Percentiles rank a stretch among this genome's conserved stretches.
phyloP scores from a whole-genome alignment of 2,797 vertebrate species.

The Kryptopterus vitreolus region DNA sequence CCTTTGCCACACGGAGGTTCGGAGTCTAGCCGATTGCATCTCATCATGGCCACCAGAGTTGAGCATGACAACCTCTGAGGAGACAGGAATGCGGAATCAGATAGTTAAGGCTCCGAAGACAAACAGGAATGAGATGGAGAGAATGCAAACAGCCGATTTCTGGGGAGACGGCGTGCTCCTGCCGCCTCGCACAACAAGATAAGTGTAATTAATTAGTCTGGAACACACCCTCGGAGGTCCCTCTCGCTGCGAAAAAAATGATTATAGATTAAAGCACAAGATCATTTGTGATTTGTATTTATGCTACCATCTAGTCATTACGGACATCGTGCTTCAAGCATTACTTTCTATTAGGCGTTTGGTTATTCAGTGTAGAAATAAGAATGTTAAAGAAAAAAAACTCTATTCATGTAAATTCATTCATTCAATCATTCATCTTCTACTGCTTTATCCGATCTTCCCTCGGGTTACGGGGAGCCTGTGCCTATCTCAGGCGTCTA shows the following conservation, averaged over 20 bases:
- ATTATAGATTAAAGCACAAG: constrained; percentile 4
- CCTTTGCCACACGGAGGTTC: not conserved
- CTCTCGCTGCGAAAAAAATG: constrained; percentile 4
- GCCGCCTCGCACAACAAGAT: constrained; percentile 15
- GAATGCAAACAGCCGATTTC: constrained; percentile 48
- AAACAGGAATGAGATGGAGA: constrained; percentile 38
- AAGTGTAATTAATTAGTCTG: constrained; percentile 29
- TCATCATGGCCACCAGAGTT: constrained; percentile 37
- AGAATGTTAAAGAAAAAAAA: not conserved
- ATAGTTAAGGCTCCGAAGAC: constrained; percentile 48
- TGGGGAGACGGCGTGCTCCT: constrained; percentile 26
- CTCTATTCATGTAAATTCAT: no score
- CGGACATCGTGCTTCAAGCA: not conserved
- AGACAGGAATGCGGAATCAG: constrained; percentile 54
- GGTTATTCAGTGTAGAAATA: not conserved
- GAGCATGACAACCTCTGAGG: constrained; percentile 35
- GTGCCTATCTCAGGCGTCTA: no score
- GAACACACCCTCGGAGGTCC: constrained; percentile 24
- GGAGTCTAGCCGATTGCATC: constrained; percentile 45
- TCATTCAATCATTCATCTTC: no score
- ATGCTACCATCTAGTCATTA: constrained; percentile 26
- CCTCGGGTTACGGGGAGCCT: no score
- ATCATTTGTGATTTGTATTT: constrained; percentile 29
- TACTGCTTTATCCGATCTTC: no score
- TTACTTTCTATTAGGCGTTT: constrained; percentile 16